phyloP scores from a whole-genome alignment of 2,888 invertebrate species.

The Eupelmus urozonus region DNA sequence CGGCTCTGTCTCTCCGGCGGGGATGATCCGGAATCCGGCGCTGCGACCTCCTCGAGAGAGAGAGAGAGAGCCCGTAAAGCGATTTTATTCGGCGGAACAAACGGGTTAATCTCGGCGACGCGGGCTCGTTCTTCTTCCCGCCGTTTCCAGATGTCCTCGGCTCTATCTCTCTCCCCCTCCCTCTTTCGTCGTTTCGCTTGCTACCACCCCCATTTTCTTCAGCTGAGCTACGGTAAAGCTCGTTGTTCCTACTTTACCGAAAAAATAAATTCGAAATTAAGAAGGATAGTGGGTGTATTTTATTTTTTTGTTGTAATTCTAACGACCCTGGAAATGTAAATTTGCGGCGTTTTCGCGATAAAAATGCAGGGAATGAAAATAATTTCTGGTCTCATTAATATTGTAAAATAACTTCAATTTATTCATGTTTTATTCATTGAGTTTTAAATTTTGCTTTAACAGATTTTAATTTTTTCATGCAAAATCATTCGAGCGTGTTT shows the following conservation, averaged over 20 bases:
- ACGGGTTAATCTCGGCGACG: conserved; percentile 59
- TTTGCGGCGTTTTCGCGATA: no score
- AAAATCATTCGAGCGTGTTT: no score
- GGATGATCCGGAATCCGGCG: conserved; percentile 56
- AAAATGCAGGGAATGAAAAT: no score
- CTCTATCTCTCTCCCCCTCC: not conserved
- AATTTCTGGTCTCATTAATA: no score
- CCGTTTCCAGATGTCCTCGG: conserved; percentile 37
- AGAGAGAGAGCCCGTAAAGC: conserved; percentile 24
- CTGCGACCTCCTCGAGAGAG: not conserved
- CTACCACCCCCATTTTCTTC: not conserved
- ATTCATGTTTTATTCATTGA: no score
- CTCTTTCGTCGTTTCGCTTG: not conserved
- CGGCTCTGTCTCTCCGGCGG: conserved; percentile 17
- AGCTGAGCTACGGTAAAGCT: not conserved
- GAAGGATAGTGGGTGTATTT: not conserved
- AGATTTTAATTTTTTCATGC: no score
- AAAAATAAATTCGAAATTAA: conserved; percentile 7
- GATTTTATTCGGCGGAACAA: conserved; percentile 58
- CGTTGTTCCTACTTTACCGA: not conserved
- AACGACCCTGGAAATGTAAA: no score
- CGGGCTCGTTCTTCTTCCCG: conserved; percentile 45
- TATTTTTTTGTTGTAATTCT: no score
- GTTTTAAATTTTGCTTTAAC: no score
- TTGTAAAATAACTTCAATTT: no score